phyloP scores from a whole-genome alignment of 2,113 vertebrate species.

The Plecturocebus donacophilus region DNA sequence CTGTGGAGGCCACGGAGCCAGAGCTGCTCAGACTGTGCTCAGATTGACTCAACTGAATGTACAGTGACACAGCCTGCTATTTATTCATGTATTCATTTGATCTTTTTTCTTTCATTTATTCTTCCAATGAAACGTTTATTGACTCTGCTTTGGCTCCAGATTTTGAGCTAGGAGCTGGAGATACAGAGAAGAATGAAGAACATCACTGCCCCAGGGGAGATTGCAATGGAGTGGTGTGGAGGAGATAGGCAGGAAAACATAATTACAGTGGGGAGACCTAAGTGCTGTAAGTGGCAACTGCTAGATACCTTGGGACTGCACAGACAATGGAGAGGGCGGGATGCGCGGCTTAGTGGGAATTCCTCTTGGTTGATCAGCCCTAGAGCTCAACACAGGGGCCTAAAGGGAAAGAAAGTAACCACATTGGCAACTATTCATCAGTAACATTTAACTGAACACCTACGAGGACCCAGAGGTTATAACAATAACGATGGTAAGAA shows the following conservation, averaged over 20 bases:
- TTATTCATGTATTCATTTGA: neutral
- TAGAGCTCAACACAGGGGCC: neutral
- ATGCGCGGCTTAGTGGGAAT: neutral
- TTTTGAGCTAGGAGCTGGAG: neutral
- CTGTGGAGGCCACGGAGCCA: neutral
- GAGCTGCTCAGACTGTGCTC: neutral
- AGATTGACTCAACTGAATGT: neutral
- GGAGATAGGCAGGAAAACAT: neutral
- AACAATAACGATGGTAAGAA: constrained; percentile 18
- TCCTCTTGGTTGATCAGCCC: neutral
- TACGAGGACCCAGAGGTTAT: neutral
- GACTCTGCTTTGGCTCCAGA: neutral
- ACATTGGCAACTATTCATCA: neutral
- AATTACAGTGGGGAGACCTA: neutral
- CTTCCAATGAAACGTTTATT: neutral
- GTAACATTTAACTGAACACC: neutral
- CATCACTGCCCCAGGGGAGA: neutral
- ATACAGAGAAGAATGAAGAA: neutral
- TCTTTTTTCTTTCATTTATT: constrained; percentile 25
- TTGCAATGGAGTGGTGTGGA: neutral
- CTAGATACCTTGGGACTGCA: neutral
- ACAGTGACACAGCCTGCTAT: neutral
- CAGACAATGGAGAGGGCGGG: neutral
- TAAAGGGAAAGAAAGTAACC: constrained; percentile 1
- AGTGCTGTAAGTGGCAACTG: neutral